Base-by-base conservation (phyloP, 2,113 vertebrate species). In the Eupsittula cactorum region DNA sequence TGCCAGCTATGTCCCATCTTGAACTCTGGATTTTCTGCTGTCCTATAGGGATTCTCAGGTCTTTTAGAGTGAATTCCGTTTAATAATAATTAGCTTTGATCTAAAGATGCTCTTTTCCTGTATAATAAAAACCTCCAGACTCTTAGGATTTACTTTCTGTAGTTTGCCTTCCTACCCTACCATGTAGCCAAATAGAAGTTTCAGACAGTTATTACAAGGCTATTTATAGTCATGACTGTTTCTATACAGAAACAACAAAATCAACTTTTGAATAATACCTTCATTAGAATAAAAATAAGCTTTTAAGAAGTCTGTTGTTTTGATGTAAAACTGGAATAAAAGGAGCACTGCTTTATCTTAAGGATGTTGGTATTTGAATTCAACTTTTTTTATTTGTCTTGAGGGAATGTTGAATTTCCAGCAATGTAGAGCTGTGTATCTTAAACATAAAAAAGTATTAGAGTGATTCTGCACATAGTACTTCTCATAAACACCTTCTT, bases 401-500 rank as follows among this genome's bases (percentile, higher is more conserved):
- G 23, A 77, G 69, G n/a, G 21, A 63, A 52, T 46, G 50, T 80
- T 76, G 80, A 42, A 77, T 94, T 96, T 95, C 33, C 42, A 79
- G 55, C 23, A 65, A 14, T 42, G 60, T 67, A 82, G 70, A 41
- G n/a, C 64, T 80, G 7, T 83, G 57, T 47, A 91, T 92, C 73
- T 35, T 46, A 92, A 91, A 64, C 33, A n/a, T 91, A 92, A 82
- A 88, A 75, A 93, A 70, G 57, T 84, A 88, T 62, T 92, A 65
- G 68, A 86, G 59, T 93, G 68, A 82, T 75, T 47, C 29, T 73
- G 62, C 27, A 33, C 50, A 9, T 59, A 86, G 25, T 79, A 47
- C 20, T 84, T 93, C 41, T 89, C 62, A 39, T 83, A 82, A 88
- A 84, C 87, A 88, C 3, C 39, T 93, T 92, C 90, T 50, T 62